Evolutionary conservation across 2,888 invertebrate genomes (phyloP).

Genomic region (Plebejus melissa): DNA sequence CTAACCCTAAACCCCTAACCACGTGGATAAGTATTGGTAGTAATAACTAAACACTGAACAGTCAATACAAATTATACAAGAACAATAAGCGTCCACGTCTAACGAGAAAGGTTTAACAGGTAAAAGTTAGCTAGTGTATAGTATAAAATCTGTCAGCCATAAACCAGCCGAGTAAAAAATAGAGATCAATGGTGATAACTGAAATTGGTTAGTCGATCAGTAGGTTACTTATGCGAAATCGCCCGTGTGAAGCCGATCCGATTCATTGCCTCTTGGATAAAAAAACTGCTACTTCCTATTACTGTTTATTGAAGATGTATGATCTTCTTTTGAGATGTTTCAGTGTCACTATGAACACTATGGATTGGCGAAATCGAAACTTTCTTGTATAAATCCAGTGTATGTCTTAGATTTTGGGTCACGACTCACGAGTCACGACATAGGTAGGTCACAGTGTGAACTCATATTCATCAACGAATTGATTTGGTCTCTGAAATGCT

Average conservation of each 20-base stretch:
- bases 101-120: not conserved
- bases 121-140: constrained; percentile 31
- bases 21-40: not conserved
- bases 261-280: constrained; percentile 12
- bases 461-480: not conserved
- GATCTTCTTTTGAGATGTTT: constrained; percentile 9
- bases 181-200: constrained; percentile 19
- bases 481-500: not conserved
- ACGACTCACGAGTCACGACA: too few species aligned
- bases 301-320: constrained; percentile 10
- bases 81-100: not conserved
- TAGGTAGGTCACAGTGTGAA: not conserved
- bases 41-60: not conserved
- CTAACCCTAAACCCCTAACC: too few species aligned
- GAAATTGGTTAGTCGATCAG: constrained; percentile 30
- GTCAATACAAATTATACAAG: not conserved
- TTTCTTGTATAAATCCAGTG: not conserved
- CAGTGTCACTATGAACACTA: not conserved
- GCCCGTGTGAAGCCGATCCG: constrained; percentile 28
- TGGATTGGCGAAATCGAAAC: not conserved
- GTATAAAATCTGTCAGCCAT: not conserved
- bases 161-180: not conserved
- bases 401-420: too few species aligned
- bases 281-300: constrained; percentile 21
- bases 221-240: constrained; percentile 31